Base-by-base conservation (phyloP, 2,888 invertebrate genomes). In the Abscondita cerata region DNA sequence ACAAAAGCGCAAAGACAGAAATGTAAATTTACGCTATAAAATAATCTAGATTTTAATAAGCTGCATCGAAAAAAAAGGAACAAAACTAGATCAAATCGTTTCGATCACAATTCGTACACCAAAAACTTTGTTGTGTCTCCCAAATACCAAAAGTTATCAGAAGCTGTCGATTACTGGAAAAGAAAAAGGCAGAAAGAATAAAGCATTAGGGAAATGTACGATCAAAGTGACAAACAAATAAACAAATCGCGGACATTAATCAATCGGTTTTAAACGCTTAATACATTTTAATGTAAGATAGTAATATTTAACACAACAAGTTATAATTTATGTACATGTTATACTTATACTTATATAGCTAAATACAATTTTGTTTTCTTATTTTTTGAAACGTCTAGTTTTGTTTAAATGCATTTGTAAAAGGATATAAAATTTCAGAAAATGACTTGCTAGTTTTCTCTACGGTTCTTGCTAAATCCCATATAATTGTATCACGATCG, bases 161-260 rank as follows among this genome's bases (percentile, higher is more conserved):
- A 73, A 58, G 74, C 78, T 1, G 74, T 72, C 2, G 69, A 71
- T 52, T 68, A 59, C 13, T 59, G 73, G 19, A 65, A 75, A 44
- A 61, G 70, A 41, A 78, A 76, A 65, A 62, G 76, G 25, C 72
- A 75, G 44, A 74, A 70, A 41, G 73, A 74, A 20, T 68, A 73
- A 50, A 68, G 71, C 18, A 67, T 78, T 18, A 76, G 71, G 3
- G 68, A 73, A 54, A 56, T 74, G 6, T 78, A 73, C 60, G 76
- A 40, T 8, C 16, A 12, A 5, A 40, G 15, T 5, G 2, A 40
- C 8, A 15, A 2, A 40, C 51, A 46, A 68, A 20, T 6, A 59
- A 56, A 5, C 54, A 59, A 48, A 47, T 33, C 8, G 1, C 18
- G 19, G 44, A 44, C 18, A 1, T 44, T 44, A 18, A 9, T 18